A percentile compares a stretch with the other conserved stretches of the same genome.
phyloP scores from a whole-genome alignment of 2,888 invertebrate species.

The Augochlorella aurata region DNA sequence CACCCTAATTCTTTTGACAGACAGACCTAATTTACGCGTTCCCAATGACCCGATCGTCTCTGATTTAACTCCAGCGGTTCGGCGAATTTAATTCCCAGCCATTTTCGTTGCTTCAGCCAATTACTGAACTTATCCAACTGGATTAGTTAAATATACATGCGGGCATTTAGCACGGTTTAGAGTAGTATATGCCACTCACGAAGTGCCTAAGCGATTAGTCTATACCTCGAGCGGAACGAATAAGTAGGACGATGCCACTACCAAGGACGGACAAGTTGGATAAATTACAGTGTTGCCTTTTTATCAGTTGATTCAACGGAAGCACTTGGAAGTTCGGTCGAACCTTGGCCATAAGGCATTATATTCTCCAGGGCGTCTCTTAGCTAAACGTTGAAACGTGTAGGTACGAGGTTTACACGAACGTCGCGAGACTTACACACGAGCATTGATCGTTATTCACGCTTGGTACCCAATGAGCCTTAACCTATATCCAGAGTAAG shows the following conservation, averaged over 20 bases:
- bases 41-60: background rate
- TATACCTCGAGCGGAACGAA: background rate
- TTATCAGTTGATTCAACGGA: constrained; percentile 1
- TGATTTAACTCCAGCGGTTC: background rate
- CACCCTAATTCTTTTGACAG: too few relatives aligned
- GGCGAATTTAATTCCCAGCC: background rate
- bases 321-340: background rate
- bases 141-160: background rate
- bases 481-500: too few relatives aligned
- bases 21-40: too few relatives aligned
- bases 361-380: background rate
- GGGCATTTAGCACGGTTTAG: background rate
- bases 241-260: background rate
- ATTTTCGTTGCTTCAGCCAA: background rate
- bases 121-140: background rate
- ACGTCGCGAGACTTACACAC: background rate
- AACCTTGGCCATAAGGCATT: background rate
- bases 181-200: background rate
- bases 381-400: background rate
- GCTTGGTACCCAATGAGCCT: too few relatives aligned
- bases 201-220: background rate
- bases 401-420: background rate
- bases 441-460: too few relatives aligned
- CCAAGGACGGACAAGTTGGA: background rate
- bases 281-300: background rate